phyloP scores from a whole-genome alignment of 2,888 invertebrate species.

The Harpalus rubripes region DNA sequence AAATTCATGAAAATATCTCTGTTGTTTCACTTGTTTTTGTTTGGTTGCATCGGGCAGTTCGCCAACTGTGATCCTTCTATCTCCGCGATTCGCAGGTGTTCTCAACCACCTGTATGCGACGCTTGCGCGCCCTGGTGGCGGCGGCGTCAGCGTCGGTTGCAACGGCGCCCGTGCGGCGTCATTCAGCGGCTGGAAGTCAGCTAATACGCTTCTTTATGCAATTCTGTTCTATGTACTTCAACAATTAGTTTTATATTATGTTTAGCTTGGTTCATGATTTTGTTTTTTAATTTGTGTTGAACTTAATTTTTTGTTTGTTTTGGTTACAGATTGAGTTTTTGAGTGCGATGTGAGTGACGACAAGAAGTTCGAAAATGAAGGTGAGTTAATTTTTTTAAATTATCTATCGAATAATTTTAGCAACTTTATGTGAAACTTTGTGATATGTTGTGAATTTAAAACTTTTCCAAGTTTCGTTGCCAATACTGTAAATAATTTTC shows the following conservation, averaged over 20 bases:
- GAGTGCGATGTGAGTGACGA: conserved; percentile 29
- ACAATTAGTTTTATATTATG: conserved; percentile 15
- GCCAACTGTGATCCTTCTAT: conserved; percentile 21
- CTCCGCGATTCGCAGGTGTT: conserved; percentile 30
- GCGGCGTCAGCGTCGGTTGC: not conserved
- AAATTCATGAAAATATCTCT: conserved; percentile 50
- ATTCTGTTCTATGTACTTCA: conserved; percentile 27
- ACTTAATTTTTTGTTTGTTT: conserved; percentile 39
- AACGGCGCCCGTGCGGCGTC: conserved; percentile 8
- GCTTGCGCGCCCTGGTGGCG: conserved; percentile 12
- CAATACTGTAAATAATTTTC: not conserved
- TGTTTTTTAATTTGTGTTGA: conserved; percentile 9
- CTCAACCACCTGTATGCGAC: conserved; percentile 50
- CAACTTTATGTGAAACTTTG: not conserved
- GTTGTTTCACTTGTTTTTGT: conserved; percentile 42
- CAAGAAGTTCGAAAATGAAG: conserved; percentile 15
- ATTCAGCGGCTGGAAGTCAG: conserved; percentile 39
- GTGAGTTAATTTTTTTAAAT: not conserved
- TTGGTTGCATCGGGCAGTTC: conserved; percentile 21
- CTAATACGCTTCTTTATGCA: conserved; percentile 48
- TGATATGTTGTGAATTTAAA: not conserved
- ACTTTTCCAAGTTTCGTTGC: not conserved
- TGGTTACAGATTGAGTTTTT: conserved; percentile 22
- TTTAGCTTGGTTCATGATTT: not conserved
- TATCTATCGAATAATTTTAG: not conserved